Evolutionary conservation across 2,888 invertebrate species (phyloP), one percentile per base, ranked within the genome.

Genomic region (Volucella zonaria): DNA sequence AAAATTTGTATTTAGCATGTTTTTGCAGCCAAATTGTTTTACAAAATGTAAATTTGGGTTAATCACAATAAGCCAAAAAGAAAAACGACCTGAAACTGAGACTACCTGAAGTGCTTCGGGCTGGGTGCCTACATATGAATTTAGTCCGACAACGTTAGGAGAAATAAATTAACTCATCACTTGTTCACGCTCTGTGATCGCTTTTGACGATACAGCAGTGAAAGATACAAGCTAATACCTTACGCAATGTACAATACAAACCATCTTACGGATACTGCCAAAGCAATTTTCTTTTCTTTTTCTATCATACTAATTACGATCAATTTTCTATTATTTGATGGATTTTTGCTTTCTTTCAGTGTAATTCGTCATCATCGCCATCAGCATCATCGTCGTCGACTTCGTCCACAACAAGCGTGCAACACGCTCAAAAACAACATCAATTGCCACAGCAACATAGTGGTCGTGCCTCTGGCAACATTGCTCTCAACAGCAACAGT

Each of bases 291-390:
- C 43, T 8, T 31, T 51, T 54, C 68, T 10, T 14, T 38, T 71
- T 31, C 12, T n/a, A 31, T 43, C 8, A 11, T 18, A 8, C 18
- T 49, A 64, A 64, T 18, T 42, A 73, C 42, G 51, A 58, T 71
- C 54, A 38, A 67, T 74, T 74, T 51, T 80, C 8, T 8, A 8
- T 23, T 42, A 12, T 42, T 71, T 78, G 15, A 70, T 12, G n/a
- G 43, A 38, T 58, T 23, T 66, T 73, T 67, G 18, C 56, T 78
- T 74, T 74, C 49, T 85, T 81, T 68, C 81, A 85, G 85, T 82
- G 74, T 70, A 74, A 78, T 82, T 82, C 86, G 51, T 73, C 76
- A 71, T 87, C 85, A 62, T 82, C 75, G 38, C 58, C 66, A 67
- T 86, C 59, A 66, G 79, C 82, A 56, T 51, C 79, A 15, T 82